Percentiles rank a stretch among this genome's conserved stretches.
Conservation (phyloP, 1,140 invertebrate genomes). For the Pseudachorutes palmiensis region DNA sequence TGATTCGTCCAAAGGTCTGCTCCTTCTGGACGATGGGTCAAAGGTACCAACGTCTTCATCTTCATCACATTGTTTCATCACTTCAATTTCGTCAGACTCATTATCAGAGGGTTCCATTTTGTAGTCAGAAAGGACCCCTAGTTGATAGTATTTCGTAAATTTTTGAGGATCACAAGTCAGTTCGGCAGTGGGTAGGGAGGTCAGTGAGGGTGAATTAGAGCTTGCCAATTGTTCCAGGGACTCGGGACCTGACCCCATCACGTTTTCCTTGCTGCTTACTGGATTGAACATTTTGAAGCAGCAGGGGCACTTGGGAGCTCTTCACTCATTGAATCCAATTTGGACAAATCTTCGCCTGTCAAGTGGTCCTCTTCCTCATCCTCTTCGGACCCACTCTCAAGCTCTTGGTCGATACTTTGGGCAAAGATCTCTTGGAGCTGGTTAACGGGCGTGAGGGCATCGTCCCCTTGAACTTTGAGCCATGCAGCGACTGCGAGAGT, state of each 20-base stretch:
- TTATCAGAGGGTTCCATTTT: slow-evolving; percentile 22
- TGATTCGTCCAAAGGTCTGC: slow-evolving; percentile 3
- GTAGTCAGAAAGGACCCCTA: slow-evolving; percentile 32
- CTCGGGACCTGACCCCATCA: not conserved
- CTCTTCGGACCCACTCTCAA: slow-evolving; percentile 24
- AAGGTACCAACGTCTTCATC: slow-evolving; percentile 36
- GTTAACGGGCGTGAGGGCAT: slow-evolving; percentile 31
- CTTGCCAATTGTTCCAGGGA: not conserved
- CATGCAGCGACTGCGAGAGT: slow-evolving; percentile 38
- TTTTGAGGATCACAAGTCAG: slow-evolving; percentile 33
- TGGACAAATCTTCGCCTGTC: not conserved
- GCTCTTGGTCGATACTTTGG: too few relatives aligned
- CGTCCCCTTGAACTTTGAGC: slow-evolving; percentile 37
- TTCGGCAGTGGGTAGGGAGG: not conserved
- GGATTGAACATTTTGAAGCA: not conserved
- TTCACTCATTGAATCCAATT: not conserved
- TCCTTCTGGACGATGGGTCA: slow-evolving; percentile 20
- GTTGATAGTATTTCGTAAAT: slow-evolving; percentile 37
- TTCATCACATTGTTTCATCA: slow-evolving; percentile 26
- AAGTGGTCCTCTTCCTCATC: slow-evolving; percentile 21
- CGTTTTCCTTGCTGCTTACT: not conserved
- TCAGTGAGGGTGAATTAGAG: not conserved
- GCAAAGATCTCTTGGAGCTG: slow-evolving; percentile 10
- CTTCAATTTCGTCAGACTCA: slow-evolving; percentile 16
- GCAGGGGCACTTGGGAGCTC: not conserved